Evolutionary conservation across 37 sponge, comb jelly and placozoan genomes (phyloP).

Genomic region (Axinella damicornis): DNA sequence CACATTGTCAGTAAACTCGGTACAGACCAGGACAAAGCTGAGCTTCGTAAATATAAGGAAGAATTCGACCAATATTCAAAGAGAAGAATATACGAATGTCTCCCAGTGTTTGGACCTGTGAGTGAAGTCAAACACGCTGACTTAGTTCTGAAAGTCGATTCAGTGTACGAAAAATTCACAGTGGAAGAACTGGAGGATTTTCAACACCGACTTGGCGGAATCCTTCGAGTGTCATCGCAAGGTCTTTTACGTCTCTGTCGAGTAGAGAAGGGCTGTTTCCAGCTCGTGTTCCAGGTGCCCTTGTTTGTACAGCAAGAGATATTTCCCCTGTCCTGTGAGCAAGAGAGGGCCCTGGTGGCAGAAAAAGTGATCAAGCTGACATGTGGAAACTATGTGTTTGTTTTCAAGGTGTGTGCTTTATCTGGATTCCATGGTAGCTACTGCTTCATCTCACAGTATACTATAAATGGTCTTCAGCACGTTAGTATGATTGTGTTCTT

Average conservation of each 20-base stretch:
- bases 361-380: not conserved
- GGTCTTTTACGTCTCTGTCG: not conserved
- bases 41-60: not conserved
- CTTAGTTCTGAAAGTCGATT: constrained; percentile 11
- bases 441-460: no score
- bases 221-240: not conserved
- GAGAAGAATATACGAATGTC: constrained; percentile 20
- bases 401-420: no score
- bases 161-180: not conserved
- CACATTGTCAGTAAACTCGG: constrained; percentile 8
- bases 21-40: not conserved
- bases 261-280: constrained; percentile 13
- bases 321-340: constrained; percentile 4
- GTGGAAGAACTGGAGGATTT: not conserved
- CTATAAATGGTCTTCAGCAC: no score
- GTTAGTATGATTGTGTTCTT: no score
- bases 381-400: not conserved
- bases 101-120: not conserved
- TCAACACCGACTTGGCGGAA: not conserved
- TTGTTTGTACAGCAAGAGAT: not conserved
- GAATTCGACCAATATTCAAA: constrained; percentile 16
- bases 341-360: not conserved
- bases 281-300: not conserved
- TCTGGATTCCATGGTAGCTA: no score
- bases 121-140: not conserved